Percentiles rank a stretch among this genome's conserved stretches.
phyloP scores from a whole-genome alignment of 2,113 vertebrate species.

The Ciconia boyciana region DNA sequence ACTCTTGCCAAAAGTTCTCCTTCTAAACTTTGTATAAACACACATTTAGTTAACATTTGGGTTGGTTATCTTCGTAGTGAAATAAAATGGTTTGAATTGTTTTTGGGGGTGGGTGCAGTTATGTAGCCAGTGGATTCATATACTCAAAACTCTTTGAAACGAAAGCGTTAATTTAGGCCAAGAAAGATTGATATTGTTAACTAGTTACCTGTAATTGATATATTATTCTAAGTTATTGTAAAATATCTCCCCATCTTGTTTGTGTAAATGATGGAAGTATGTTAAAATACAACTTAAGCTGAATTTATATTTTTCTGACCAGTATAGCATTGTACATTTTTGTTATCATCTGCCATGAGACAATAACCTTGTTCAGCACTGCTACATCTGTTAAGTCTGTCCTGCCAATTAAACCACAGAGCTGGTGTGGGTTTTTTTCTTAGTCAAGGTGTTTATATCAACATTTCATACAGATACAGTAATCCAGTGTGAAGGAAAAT shows the following conservation, averaged over 20 bases:
- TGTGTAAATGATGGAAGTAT: neutral
- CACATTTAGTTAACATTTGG: constrained; percentile 45
- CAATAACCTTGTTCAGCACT: constrained; percentile 5
- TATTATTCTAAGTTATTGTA: neutral
- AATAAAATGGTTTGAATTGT: neutral
- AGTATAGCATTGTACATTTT: neutral
- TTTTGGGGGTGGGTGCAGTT: neutral
- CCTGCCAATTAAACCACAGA: constrained; percentile 62
- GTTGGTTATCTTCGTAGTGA: neutral
- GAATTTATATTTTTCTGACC: constrained; percentile 5
- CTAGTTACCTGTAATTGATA: neutral
- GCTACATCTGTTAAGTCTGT: constrained; percentile 34
- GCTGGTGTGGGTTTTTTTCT: neutral
- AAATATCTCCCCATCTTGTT: neutral
- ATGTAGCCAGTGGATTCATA: neutral
- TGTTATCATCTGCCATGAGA: neutral
- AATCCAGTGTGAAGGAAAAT: constrained; percentile 54
- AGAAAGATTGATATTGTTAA: neutral
- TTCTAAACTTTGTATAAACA: constrained; percentile 35
- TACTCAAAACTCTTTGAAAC: neutral
- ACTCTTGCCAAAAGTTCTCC: constrained; percentile 31
- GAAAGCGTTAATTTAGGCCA: neutral
- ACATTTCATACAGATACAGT: constrained; percentile 36
- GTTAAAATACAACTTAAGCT: neutral
- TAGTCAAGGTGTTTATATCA: constrained; percentile 53